Evolutionary conservation across 1,140 invertebrate species (phyloP).

Genomic region (Maconellicoccus hirsutus): DNA sequence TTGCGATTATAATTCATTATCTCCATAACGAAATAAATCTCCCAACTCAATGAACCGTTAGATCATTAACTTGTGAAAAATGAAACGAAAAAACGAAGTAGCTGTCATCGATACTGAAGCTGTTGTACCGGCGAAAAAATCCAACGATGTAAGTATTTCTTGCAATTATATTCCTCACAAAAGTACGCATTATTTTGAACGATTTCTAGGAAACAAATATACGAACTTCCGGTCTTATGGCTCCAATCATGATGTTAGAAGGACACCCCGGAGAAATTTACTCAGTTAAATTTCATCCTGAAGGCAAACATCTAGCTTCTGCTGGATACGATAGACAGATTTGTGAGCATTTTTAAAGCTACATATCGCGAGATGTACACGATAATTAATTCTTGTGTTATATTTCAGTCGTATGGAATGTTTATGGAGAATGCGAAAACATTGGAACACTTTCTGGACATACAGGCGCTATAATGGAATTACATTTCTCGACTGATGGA

Average conservation of each 20-base stretch:
- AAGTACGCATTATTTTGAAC: too few species aligned
- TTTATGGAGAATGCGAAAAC: conserved; percentile 97
- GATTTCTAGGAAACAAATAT: neutral
- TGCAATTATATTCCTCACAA: neutral
- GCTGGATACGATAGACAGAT: conserved; percentile 95
- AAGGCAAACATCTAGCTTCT: conserved; percentile 85
- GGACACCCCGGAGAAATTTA: conserved; percentile 97
- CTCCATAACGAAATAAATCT: neutral
- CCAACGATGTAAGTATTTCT: neutral
- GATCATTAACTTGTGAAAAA: neutral
- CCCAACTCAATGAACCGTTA: neutral
- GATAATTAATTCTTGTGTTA: conserved; percentile 22
- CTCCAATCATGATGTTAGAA: conserved; percentile 93
- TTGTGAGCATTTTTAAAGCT: conserved; percentile 49
- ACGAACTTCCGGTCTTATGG: conserved; percentile 74
- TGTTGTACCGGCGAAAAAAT: neutral
- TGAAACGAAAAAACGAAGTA: neutral
- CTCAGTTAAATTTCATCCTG: conserved; percentile 85
- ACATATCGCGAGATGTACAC: too few species aligned
- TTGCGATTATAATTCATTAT: neutral
- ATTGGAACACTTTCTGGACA: conserved; percentile 85
- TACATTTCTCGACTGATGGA: conserved; percentile 92
- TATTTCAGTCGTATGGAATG: conserved; percentile 84
- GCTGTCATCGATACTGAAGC: neutral
- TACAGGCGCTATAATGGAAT: conserved; percentile 90